Evolutionary conservation across 2,888 invertebrate species (phyloP).

Genomic region (Scelioninae gen. 1): DNA sequence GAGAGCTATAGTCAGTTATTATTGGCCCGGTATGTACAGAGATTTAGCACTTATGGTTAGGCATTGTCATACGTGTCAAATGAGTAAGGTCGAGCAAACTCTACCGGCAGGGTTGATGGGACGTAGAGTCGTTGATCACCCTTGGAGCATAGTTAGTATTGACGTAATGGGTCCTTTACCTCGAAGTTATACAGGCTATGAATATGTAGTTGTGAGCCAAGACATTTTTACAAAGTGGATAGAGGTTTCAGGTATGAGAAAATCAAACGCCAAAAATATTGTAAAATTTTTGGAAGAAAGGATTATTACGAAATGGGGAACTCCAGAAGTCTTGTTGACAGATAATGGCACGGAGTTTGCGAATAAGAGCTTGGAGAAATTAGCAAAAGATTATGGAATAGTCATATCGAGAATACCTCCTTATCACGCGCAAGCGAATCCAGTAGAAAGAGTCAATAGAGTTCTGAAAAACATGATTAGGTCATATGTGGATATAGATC

Average conservation of each 20-base stretch:
- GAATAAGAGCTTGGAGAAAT: constrained; percentile 9
- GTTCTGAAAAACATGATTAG: constrained; percentile 69
- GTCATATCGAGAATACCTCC: constrained; percentile 39
- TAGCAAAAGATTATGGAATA: constrained; percentile 37
- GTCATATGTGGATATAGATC: not conserved
- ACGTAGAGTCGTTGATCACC: constrained; percentile 18
- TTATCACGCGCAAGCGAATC: constrained; percentile 74
- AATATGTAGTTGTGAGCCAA: constrained; percentile 15
- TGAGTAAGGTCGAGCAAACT: constrained; percentile 15
- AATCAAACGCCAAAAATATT: constrained; percentile 10
- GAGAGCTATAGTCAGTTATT: constrained; percentile 24
- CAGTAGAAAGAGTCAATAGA: constrained; percentile 72
- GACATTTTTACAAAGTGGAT: constrained; percentile 27
- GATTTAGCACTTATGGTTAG: constrained; percentile 21
- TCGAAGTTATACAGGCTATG: constrained; percentile 1
- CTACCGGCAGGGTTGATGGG: constrained; percentile 20
- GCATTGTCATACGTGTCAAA: constrained; percentile 21
- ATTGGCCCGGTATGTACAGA: constrained; percentile 35
- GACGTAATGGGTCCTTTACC: constrained; percentile 40
- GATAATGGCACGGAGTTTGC: constrained; percentile 38
- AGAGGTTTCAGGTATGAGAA: not conserved
- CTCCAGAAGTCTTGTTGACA: constrained; percentile 17
- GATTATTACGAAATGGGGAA: constrained; percentile 9
- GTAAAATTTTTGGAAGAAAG: constrained; percentile 9
- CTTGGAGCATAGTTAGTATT: constrained; percentile 33